A percentile compares a stretch with the other conserved stretches of the same genome.
Evolutionary conservation across 2,113 vertebrate genomes (phyloP).

Genomic region (Nesogale talazaci): DNA sequence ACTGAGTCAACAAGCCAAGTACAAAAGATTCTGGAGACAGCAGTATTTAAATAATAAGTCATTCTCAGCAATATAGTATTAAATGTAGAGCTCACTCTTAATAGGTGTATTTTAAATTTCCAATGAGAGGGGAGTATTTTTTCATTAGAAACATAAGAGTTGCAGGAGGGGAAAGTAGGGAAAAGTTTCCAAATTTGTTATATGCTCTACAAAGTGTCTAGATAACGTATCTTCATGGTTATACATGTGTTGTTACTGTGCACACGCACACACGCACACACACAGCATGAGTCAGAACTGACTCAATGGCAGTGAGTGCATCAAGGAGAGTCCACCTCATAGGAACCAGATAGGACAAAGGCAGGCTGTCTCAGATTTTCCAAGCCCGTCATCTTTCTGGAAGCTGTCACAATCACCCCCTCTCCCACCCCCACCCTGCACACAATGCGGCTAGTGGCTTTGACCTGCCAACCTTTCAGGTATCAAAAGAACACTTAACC

Average conservation of each 20-base stretch:
- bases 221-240: background rate
- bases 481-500: no score
- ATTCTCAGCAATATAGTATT: background rate
- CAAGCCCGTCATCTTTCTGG: no score
- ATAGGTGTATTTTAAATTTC: background rate
- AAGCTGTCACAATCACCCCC: no score
- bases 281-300: no score
- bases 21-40: background rate
- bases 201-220: background rate
- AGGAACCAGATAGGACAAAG: background rate
- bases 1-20: conserved; percentile 24
- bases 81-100: conserved; percentile 22
- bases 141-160: background rate
- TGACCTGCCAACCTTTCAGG: no score
- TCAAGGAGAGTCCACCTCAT: no score
- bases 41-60: background rate
- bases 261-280: no score
- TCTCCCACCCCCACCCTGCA: no score
- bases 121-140: background rate
- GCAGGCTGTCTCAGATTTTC: no score
- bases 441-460: no score
- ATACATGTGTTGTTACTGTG: no score
- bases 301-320: no score
- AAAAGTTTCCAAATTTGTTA: background rate
- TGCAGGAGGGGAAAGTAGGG: background rate